These are phyloP conservation scores for Diachasmimorpha longicaudata DNA, from an alignment of 1,140 invertebrate species.

Conservation along the genomic window DNA sequence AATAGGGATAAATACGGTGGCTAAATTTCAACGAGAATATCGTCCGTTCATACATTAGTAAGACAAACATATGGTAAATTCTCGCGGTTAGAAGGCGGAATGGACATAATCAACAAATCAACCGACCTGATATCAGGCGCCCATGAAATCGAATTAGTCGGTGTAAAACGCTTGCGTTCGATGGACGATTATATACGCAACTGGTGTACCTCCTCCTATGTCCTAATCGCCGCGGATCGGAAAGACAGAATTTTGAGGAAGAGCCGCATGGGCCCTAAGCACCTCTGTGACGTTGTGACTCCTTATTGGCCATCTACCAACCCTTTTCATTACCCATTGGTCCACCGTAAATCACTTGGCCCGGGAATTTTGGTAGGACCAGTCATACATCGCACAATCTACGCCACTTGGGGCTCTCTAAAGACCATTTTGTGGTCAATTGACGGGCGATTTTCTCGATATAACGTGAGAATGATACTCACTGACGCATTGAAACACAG, in stretches of 20 bases:
- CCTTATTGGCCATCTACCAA: slow-evolving; percentile 52
- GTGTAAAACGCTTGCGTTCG: background rate
- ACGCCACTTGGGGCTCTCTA: background rate
- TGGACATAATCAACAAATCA: slow-evolving; percentile 65
- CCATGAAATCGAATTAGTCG: slow-evolving; percentile 25
- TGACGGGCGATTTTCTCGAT: slow-evolving; percentile 19
- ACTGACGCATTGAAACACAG: background rate
- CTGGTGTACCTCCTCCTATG: slow-evolving; percentile 22
- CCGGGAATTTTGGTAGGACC: slow-evolving; percentile 50
- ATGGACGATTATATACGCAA: background rate
- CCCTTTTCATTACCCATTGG: slow-evolving; percentile 54
- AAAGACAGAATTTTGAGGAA: slow-evolving; percentile 65
- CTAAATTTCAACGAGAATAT: slow-evolving; percentile 29
- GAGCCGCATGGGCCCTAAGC: slow-evolving; percentile 61
- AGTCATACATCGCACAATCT: background rate
- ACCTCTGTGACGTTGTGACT: slow-evolving; percentile 50
- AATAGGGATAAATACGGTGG: slow-evolving; percentile 17
- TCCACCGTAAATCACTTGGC: slow-evolving; percentile 38
- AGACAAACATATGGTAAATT: slow-evolving; percentile 19
- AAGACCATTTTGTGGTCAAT: background rate
- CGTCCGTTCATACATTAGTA: background rate
- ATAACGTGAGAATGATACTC: background rate
- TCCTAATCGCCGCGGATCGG: slow-evolving; percentile 57
- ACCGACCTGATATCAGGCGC: slow-evolving; percentile 48
- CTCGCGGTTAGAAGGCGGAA: slow-evolving; percentile 52